Evolutionary conservation across 92 coral and sea anemone genomes (phyloP).

Genomic region (Umimayanthus chanpuru): DNA sequence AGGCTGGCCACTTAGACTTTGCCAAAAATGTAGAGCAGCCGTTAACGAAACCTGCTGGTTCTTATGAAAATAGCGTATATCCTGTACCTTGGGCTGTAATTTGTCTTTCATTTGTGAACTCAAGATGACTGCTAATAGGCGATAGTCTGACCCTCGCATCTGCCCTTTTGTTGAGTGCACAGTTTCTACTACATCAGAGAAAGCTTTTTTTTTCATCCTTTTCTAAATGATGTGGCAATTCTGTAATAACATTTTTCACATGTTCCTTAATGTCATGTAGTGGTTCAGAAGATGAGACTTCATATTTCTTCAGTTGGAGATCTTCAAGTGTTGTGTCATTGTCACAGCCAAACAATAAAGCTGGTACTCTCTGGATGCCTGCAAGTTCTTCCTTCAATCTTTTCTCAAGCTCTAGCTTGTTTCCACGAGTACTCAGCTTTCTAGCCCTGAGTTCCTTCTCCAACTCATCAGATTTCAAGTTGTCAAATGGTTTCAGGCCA

Average conservation of each 20-base stretch:
- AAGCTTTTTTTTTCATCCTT: background rate
- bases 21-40: too few relatives aligned
- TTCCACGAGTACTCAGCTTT: background rate
- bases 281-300: background rate
- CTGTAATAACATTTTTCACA: background rate
- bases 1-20: too few relatives aligned
- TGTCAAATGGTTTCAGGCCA: constrained; percentile 37
- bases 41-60: too few relatives aligned
- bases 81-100: too few relatives aligned
- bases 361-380: background rate
- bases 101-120: too few relatives aligned
- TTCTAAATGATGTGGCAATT: background rate
- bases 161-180: too few relatives aligned
- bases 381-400: constrained; percentile 20
- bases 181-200: too few relatives aligned
- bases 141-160: too few relatives aligned
- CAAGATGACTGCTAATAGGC: too few relatives aligned
- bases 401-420: constrained; percentile 4
- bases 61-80: too few relatives aligned
- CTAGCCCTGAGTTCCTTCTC: constrained; percentile 34
- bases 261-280: constrained; percentile 16
- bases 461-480: constrained; percentile 15
- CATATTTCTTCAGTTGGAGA: constrained; percentile 4
- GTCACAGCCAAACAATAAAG: background rate
- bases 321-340: background rate